Conservation (phyloP, 2,113 vertebrate species). For the Microtus ochrogaster region DNA sequence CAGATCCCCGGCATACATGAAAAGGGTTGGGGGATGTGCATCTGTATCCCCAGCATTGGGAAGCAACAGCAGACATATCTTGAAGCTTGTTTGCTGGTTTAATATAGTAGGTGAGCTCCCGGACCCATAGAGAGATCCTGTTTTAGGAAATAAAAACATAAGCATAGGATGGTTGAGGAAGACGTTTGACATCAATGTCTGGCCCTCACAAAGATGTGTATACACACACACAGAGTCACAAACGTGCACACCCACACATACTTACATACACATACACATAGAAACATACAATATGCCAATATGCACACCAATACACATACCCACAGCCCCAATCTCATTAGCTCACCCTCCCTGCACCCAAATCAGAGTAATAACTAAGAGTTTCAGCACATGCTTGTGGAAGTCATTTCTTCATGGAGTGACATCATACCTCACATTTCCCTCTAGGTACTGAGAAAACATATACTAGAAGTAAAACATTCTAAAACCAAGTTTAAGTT, state of each 20-base stretch:
- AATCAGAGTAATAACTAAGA: not conserved
- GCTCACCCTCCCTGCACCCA: not conserved
- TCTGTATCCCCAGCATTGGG: not conserved
- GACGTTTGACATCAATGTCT: not conserved
- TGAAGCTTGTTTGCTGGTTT: no score
- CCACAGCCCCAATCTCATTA: not conserved
- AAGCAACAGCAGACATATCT: not conserved
- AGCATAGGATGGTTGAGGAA: not conserved
- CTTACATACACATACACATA: not conserved
- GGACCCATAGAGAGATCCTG: not conserved
- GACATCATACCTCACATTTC: not conserved
- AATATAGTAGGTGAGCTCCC: not conserved
- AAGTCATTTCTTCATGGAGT: not conserved
- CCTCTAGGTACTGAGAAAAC: not conserved
- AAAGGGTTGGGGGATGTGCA: not conserved
- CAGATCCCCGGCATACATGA: no score
- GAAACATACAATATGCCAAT: not conserved
- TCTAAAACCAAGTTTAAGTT: constrained; percentile 13
- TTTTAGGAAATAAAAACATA: not conserved
- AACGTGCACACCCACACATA: not conserved
- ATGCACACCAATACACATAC: not conserved
- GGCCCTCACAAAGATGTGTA: not conserved
- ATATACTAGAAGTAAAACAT: not conserved
- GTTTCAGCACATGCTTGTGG: not conserved
- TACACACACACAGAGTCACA: not conserved